Evolutionary conservation across 2,888 invertebrate species (phyloP), one percentile per base, ranked within the genome.

Genomic region (Synanthedon tipuliformis): DNA sequence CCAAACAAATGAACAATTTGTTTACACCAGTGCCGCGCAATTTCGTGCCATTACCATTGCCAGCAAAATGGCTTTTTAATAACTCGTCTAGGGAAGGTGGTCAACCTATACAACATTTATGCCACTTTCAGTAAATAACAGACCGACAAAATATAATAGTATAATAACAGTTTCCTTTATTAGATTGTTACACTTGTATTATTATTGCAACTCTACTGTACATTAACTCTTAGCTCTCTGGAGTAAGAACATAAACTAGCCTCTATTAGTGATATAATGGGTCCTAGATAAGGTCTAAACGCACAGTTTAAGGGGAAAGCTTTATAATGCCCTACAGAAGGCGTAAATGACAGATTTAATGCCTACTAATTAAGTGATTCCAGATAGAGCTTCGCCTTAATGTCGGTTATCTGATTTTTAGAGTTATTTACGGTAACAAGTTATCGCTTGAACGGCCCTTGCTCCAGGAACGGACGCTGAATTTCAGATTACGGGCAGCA

Each of bases 261-360:
- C 18, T 49, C 49, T 77, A 81, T 78, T 83, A 81, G 71, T 69
- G 76, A 76, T 81, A 81, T 82, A 82, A 83, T 82, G 78, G 75
- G 54, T 54, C 60, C 57, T 40, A 75, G 84, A 84, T 83, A 84
- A 76, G 70, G 71, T 66, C 69, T 77, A 75, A 80, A 72, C 68
- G 75, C 49, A 49, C 68, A 71, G 70, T 73, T 75, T 74, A 74
- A 69, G 68, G 70, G 65, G 72, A 78, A 78, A 73, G 75, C 71
- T 71, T 63, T 72, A 71, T 75, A 75, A 73, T 70, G 71, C 69
- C 66, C 66, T 61, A 60, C 61, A 73, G 75, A 73, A 72, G 71
- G 74, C 68, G 71, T 68, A 79, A 81, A 79, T 77, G 81, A 82
- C 77, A 78, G 81, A 83, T 81, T 81, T 81, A 83, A 77, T 77